Base-by-base conservation (phyloP, 2,888 invertebrate species). In the Timema cristinae region DNA sequence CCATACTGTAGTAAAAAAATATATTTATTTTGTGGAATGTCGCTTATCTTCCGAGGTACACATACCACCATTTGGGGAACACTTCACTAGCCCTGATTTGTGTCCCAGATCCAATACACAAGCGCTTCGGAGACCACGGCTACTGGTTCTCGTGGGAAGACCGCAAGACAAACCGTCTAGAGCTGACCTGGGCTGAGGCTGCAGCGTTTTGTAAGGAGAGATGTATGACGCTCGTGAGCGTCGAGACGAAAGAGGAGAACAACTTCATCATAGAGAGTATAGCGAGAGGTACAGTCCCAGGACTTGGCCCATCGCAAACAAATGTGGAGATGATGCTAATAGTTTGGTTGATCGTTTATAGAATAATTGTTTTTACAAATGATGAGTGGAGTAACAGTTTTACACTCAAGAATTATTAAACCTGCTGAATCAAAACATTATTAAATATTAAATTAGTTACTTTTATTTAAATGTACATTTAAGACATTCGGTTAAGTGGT, bases 81-180 rank as follows among this genome's bases (percentile, higher is more conserved):
- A 54, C n/a, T 54, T 1, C 54, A 54, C 16, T 66, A 15, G 13
- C 54, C 7, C 32, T 4, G 32, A 32, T 32, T 47, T 71, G 13
- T 15, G 48, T 48, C 78, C 59, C 71, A 83, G 83, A 83, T 77
- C 77, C 74, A 9, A 81, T 83, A 68, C 84, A 84, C 74, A 83
- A 83, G 70, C 80, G 79, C 47, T 81, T 80, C 74, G 80, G 81
- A 73, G 88, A 88, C 76, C 89, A 87, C 79, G 93, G 93, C 69
- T 95, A 94, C 82, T 93, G 92, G 85, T 94, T 93, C 85, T 93
- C 93, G 56, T 94, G 94, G 93, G 88, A 90, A 73, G 93, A 94
- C 79, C 90, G 89, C 5, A 47, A 51, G 8, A 72, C 71, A 10
- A 72, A 68, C 9, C 66, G 69, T 49, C 52, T 70, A 5, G 87